These are phyloP conservation scores for Dioctria linearis DNA, from an alignment of 2,888 invertebrate species.

Conservation along the genomic window DNA sequence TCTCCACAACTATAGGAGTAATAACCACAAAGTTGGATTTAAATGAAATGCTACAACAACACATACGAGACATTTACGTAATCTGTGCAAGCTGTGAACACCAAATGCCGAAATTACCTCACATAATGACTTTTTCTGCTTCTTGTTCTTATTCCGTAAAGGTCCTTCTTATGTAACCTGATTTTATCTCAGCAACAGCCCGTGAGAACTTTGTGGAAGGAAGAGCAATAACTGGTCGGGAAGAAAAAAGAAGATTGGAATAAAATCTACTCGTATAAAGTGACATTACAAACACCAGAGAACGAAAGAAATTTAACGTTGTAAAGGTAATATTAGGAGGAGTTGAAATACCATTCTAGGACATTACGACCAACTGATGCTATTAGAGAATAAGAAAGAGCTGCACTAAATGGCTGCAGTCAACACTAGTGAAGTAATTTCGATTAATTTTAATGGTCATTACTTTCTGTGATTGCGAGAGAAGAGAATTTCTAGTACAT, in stretches of 20 bases:
- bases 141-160: conserved; percentile 10
- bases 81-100: conserved; percentile 50
- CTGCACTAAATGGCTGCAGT: conserved; percentile 15
- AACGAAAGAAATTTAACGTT: background rate
- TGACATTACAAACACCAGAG: conserved; percentile 28
- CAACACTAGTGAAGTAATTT: conserved; percentile 34
- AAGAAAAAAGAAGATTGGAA: conserved; percentile 1
- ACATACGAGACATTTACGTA: conserved; percentile 45
- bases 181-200: conserved; percentile 8
- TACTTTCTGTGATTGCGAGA: background rate
- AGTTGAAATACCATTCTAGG: background rate
- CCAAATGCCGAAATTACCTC: conserved; percentile 47
- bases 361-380: conserved; percentile 45
- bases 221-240: conserved; percentile 14
- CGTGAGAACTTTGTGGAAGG: background rate
- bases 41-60: conserved; percentile 48
- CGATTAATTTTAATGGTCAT: conserved; percentile 14
- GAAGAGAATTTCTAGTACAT: background rate
- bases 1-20: conserved; percentile 18
- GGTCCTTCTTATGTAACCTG: conserved; percentile 5
- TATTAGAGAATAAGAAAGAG: background rate
- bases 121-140: conserved; percentile 45
- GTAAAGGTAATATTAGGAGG: conserved; percentile 37
- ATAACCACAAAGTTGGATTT: conserved; percentile 51
- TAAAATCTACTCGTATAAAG: conserved; percentile 33